A percentile compares a stretch with the other conserved stretches of the same genome.
Conservation (phyloP, 2,888 invertebrate genomes). For the Sesia apiformis region DNA sequence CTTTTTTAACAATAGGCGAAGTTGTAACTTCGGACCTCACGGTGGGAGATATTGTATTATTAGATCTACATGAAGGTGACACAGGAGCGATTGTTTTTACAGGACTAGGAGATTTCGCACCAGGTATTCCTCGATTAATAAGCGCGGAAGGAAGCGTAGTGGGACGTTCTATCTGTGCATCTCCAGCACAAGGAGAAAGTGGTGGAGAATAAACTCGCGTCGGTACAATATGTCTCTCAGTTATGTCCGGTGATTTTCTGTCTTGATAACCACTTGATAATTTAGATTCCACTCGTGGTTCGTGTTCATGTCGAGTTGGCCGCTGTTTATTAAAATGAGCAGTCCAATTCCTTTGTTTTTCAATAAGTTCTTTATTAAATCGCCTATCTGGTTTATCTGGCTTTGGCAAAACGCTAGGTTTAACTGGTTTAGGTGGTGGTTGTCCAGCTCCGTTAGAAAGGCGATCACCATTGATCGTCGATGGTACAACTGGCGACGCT, state of each 20-base stretch:
- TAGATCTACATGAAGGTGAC: conserved; percentile 41
- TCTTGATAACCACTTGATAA: conserved; percentile 46
- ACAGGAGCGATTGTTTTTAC: conserved; percentile 44
- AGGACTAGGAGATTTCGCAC: conserved; percentile 61
- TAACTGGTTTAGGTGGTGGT: conserved; percentile 59
- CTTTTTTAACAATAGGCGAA: conserved; percentile 35
- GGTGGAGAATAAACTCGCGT: conserved; percentile 70
- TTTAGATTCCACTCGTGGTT: conserved; percentile 37
- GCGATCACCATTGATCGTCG: conserved; percentile 48
- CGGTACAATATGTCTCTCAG: conserved; percentile 52
- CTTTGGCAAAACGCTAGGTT: conserved; percentile 78
- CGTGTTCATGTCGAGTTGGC: conserved; percentile 46
- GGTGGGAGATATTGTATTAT: conserved; percentile 31
- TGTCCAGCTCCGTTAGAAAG: conserved; percentile 62
- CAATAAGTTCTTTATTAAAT: conserved; percentile 89
- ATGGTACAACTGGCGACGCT: conserved; percentile 58
- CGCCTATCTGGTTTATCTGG: conserved; percentile 90
- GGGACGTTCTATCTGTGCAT: conserved; percentile 62
- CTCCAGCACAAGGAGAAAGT: conserved; percentile 74
- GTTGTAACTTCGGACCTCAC: conserved; percentile 33
- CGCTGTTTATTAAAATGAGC: conserved; percentile 90
- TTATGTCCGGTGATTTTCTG: conserved; percentile 50
- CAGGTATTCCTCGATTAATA: conserved; percentile 45
- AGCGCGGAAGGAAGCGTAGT: conserved; percentile 54
- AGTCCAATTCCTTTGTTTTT: conserved; percentile 94